These are phyloP conservation scores for Zhuqinia jingwanae DNA, from an alignment of 2,888 invertebrate species.

Conservation along the genomic window DNA sequence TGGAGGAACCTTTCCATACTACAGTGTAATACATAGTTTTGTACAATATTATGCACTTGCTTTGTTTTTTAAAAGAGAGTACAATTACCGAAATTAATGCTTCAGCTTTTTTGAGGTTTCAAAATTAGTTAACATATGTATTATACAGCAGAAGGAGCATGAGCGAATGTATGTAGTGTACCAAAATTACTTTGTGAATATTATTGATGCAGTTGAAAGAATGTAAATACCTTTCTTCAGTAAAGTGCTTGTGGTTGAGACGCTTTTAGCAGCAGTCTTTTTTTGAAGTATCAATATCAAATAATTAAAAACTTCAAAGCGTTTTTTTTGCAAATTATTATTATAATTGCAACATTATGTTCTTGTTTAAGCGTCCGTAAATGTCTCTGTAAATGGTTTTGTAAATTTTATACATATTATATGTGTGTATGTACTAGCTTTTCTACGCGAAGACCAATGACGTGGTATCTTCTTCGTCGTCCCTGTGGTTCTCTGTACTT, in stretches of 20 bases:
- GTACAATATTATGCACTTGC: neutral
- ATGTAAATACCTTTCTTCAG: constrained; percentile 4
- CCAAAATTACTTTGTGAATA: neutral
- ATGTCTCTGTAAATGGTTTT: neutral
- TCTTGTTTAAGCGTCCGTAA: constrained; percentile 15
- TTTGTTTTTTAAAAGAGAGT: neutral
- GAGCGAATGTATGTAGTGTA: neutral
- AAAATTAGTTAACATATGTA: neutral
- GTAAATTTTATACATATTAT: too few species aligned
- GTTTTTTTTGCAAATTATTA: constrained; percentile 25
- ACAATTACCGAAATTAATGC: neutral
- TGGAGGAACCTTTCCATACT: constrained; percentile 26
- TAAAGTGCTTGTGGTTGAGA: constrained; percentile 38
- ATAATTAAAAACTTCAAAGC: constrained; percentile 39
- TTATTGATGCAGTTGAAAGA: constrained; percentile 3
- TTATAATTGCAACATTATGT: constrained; percentile 14
- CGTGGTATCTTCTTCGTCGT: constrained; percentile 53
- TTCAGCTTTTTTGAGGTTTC: constrained; percentile 14
- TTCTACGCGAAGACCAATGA: constrained; percentile 19
- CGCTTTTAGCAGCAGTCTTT: constrained; percentile 60
- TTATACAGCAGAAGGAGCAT: neutral
- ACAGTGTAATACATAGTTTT: constrained; percentile 2
- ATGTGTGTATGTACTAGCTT: constrained; percentile 20
- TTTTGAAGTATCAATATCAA: constrained; percentile 3
- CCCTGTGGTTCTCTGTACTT: constrained; percentile 74